These are phyloP conservation scores for Cladorhizidae sp. DNA, from an alignment of 37 sponge, comb jelly and placozoan genomes.

Conservation along the genomic window DNA sequence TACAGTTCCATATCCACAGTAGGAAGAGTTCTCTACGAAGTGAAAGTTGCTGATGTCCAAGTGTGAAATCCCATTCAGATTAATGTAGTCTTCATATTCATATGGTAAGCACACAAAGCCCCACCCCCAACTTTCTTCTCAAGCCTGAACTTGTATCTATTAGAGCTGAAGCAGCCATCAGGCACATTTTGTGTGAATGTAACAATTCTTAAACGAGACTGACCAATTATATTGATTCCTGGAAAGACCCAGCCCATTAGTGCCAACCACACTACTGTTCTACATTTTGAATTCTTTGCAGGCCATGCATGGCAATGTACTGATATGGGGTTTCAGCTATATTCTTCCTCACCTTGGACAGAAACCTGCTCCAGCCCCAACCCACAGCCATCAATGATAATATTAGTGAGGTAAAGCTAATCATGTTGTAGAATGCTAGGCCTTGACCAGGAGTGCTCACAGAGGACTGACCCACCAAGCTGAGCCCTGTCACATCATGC, in stretches of 20 bases:
- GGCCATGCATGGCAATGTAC: conserved; percentile 9
- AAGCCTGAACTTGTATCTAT: background rate
- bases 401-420: conserved; percentile 6
- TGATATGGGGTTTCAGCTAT: background rate
- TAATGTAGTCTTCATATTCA: conserved; percentile 9
- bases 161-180: background rate
- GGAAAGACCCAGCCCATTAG: conserved; percentile 45
- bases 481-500: background rate
- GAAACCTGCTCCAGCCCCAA: no score
- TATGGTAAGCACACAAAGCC: conserved; percentile 9
- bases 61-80: background rate
- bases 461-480: background rate
- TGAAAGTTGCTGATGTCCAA: conserved; percentile 4
- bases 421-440: conserved; percentile 41
- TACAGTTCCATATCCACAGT: conserved; percentile 21
- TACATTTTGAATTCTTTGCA: conserved; percentile 16
- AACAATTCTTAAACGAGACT: conserved; percentile 7
- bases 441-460: conserved; percentile 2
- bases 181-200: conserved; percentile 11
- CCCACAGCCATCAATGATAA: conserved; percentile 44
- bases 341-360: no score
- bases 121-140: conserved; percentile 43
- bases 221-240: conserved; percentile 37
- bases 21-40: conserved; percentile 37
- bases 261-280: background rate